Evolutionary conservation across 2,888 invertebrate species (phyloP).

Genomic region (Drosophila demipolita): DNA sequence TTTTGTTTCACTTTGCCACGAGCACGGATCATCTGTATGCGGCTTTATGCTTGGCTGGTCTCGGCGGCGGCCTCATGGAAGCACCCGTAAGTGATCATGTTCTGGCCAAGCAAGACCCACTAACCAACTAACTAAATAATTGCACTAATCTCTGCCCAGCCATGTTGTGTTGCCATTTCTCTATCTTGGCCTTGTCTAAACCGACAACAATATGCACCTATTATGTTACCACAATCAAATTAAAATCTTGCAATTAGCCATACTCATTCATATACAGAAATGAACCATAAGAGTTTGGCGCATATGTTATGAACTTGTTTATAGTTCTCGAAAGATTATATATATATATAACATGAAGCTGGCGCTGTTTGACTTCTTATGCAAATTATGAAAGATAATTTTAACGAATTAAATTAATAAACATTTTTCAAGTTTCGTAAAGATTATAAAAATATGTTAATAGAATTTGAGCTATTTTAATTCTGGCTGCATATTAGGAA

Average conservation of each 20-base stretch:
- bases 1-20: slow-evolving; percentile 89
- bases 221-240: not conserved
- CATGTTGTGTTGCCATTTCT: slow-evolving; percentile 14
- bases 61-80: slow-evolving; percentile 92
- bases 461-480: not conserved
- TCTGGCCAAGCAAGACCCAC: slow-evolving; percentile 10
- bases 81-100: slow-evolving; percentile 88
- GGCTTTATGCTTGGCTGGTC: slow-evolving; percentile 90
- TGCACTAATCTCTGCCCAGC: slow-evolving; percentile 13
- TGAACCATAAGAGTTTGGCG: no score
- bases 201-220: not conserved
- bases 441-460: not conserved
- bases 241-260: not conserved
- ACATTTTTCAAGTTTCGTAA: not conserved
- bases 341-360: not conserved
- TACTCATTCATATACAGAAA: not conserved
- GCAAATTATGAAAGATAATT: not conserved
- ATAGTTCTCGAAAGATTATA: not conserved
- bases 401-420: not conserved
- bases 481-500: not conserved
- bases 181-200: slow-evolving; percentile 34
- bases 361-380: not conserved
- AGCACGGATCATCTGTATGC: slow-evolving; percentile 88
- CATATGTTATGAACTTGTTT: not conserved
- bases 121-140: slow-evolving; percentile 31